Evolutionary conservation across 2,888 invertebrate species (phyloP).

Genomic region (Mesochorus sp.): DNA sequence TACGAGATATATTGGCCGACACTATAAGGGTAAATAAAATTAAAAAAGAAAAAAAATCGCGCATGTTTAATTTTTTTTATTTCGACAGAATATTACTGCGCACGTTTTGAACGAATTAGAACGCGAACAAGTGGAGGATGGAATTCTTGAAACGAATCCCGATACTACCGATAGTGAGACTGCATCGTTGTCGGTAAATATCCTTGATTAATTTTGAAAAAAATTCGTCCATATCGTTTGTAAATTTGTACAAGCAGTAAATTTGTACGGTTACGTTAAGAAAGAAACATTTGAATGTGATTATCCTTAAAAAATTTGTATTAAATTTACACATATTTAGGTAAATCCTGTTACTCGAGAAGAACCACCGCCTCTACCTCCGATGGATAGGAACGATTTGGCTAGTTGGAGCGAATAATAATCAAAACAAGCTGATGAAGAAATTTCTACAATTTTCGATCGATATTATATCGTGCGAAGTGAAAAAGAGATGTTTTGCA

Average conservation of each 20-base stretch:
- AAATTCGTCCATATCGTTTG: too few species aligned
- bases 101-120: constrained; percentile 68
- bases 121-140: constrained; percentile 28
- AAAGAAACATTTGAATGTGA: neutral
- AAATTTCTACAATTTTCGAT: too few species aligned
- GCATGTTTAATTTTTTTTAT: neutral
- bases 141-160: neutral
- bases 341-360: constrained; percentile 64
- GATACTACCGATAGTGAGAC: constrained; percentile 14
- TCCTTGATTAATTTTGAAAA: neutral
- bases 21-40: constrained; percentile 74
- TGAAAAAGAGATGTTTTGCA: too few species aligned
- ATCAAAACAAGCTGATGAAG: neutral
- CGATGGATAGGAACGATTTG: constrained; percentile 65
- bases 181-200: constrained; percentile 32
- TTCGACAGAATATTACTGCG: constrained; percentile 71
- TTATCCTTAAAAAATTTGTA: too few species aligned
- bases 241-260: too few species aligned
- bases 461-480: too few species aligned
- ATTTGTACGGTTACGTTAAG: neutral
- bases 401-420: neutral
- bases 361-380: constrained; percentile 75
- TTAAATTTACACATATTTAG: too few species aligned
- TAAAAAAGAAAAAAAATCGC: neutral
- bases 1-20: constrained; percentile 70